Evolutionary conservation across 2,888 invertebrate species (phyloP).

Genomic region (Leptogaster cylindrica): DNA sequence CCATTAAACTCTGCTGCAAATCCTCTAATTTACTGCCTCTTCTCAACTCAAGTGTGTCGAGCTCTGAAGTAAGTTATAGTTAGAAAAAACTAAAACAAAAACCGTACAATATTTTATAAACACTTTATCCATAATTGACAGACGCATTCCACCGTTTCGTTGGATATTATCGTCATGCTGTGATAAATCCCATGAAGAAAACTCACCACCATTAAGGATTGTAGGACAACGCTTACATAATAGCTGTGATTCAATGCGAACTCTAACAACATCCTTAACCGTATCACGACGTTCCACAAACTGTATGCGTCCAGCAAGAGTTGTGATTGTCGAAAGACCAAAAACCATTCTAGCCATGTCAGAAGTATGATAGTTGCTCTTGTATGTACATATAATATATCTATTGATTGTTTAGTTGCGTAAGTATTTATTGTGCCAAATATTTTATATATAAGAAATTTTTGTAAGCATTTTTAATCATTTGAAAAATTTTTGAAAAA

Average conservation of each 20-base stretch:
- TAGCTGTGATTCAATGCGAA: constrained; percentile 62
- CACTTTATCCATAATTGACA: too few relatives aligned
- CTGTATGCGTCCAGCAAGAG: constrained; percentile 55
- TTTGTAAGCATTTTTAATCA: constrained; percentile 11
- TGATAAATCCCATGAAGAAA: constrained; percentile 61
- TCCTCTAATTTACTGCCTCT: constrained; percentile 92
- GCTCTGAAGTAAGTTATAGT: constrained; percentile 81
- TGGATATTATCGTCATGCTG: constrained; percentile 66
- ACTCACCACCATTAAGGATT: constrained; percentile 54
- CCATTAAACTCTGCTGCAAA: constrained; percentile 93
- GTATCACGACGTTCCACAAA: constrained; percentile 59
- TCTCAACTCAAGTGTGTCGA: constrained; percentile 86
- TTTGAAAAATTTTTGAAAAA: too few relatives aligned
- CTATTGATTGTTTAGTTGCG: background rate
- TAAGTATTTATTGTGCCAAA: constrained; percentile 37
- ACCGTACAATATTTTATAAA: too few relatives aligned
- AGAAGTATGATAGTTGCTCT: constrained; percentile 58
- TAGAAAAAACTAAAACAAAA: too few relatives aligned
- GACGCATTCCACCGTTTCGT: constrained; percentile 70
- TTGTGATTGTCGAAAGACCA: constrained; percentile 58
- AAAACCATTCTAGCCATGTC: constrained; percentile 58
- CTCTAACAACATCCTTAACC: constrained; percentile 60
- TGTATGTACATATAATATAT: background rate
- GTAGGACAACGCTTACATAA: constrained; percentile 60
- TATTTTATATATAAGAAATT: constrained; percentile 16